Evolutionary conservation across 1,140 invertebrate genomes (phyloP).

Genomic region (Belonocnema kinseyi): DNA sequence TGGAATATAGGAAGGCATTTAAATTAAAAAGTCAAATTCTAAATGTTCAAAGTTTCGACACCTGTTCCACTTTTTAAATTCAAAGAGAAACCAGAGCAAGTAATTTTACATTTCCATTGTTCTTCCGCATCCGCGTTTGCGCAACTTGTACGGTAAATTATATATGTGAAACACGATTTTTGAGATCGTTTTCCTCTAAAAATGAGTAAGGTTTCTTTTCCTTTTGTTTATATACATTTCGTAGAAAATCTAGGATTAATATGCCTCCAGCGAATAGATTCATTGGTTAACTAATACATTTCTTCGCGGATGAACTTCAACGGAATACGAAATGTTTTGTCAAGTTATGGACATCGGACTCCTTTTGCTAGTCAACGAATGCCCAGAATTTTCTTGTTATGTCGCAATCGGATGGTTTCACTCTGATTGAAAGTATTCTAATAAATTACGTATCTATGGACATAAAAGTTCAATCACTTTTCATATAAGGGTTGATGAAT

Average conservation of each 20-base stretch:
- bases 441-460: neutral
- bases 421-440: neutral
- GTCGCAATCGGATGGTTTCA: slow-evolving; percentile 9
- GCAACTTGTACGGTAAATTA: too few relatives aligned
- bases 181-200: too few relatives aligned
- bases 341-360: neutral
- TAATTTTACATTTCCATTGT: too few relatives aligned
- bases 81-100: too few relatives aligned
- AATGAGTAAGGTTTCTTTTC: too few relatives aligned
- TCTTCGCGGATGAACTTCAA: slow-evolving; percentile 1
- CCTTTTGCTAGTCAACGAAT: neutral
- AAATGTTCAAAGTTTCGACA: too few relatives aligned
- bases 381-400: slow-evolving; percentile 6
- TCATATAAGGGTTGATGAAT: neutral
- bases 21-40: too few relatives aligned
- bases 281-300: neutral
- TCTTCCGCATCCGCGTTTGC: too few relatives aligned
- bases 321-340: slow-evolving; percentile 2
- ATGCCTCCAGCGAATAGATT: neutral
- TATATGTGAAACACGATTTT: too few relatives aligned
- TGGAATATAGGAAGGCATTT: too few relatives aligned
- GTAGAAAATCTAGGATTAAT: neutral
- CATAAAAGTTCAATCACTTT: neutral
- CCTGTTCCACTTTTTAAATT: too few relatives aligned
- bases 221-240: too few relatives aligned